A percentile compares a stretch with the other conserved stretches of the same genome.
These are phyloP conservation scores for Centropus bengalensis DNA, from an alignment of 2,113 vertebrate species.

Conservation along the genomic window DNA sequence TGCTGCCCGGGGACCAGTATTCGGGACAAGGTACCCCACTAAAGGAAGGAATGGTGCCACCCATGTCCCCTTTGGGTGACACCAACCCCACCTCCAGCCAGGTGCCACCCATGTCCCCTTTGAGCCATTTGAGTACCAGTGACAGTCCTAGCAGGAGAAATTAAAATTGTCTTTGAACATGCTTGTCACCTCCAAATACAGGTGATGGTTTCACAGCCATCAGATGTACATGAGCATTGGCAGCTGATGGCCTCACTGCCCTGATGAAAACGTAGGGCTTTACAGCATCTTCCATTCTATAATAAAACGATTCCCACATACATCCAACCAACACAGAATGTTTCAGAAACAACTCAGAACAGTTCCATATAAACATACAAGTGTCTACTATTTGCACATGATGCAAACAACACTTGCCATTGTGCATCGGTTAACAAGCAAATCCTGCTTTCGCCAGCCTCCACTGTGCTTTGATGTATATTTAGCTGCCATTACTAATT, in stretches of 20 bases:
- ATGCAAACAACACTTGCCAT: background rate
- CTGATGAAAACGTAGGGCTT: background rate
- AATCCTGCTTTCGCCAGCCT: background rate
- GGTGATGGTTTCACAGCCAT: background rate
- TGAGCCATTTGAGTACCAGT: background rate
- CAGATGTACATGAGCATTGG: rapidly evolving
- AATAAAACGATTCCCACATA: background rate
- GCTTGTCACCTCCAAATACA: background rate
- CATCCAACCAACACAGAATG: background rate
- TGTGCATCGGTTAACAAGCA: background rate
- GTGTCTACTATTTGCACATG: background rate
- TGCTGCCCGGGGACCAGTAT: background rate
- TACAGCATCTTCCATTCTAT: background rate
- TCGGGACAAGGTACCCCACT: background rate
- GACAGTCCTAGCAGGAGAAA: background rate
- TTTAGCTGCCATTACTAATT: background rate
- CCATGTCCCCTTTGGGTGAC: too few relatives aligned
- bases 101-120: too few relatives aligned
- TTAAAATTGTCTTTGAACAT: rapidly evolving
- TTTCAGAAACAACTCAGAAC: background rate
- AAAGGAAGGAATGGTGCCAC: rapidly evolving
- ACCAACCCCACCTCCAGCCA: too few relatives aligned
- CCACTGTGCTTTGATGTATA: background rate
- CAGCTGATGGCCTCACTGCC: background rate
- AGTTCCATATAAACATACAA: background rate